phyloP scores from a whole-genome alignment of 2,888 invertebrate species.

The Trichacis sp. region DNA sequence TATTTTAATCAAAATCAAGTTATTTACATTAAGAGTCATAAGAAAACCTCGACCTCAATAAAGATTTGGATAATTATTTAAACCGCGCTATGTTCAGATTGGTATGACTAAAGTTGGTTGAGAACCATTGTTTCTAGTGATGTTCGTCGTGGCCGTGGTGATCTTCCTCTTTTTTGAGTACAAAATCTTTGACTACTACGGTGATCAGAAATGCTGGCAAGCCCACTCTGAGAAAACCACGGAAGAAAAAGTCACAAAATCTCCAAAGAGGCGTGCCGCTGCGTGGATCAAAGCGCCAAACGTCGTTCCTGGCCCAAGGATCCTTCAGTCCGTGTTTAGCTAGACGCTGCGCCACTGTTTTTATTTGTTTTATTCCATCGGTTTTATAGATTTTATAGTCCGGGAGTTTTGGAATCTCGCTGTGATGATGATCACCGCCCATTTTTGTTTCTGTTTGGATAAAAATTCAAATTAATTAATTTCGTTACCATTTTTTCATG shows the following conservation, averaged over 20 bases:
- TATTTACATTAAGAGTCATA: background rate
- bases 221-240: slow-evolving; percentile 77
- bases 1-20: slow-evolving; percentile 10
- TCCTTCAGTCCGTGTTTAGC: slow-evolving; percentile 81
- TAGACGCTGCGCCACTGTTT: slow-evolving; percentile 75
- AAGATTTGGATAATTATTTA: background rate
- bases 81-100: background rate
- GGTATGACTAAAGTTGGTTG: background rate
- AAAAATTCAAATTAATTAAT: background rate
- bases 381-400: slow-evolving; percentile 80
- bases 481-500: background rate
- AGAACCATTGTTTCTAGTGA: slow-evolving; percentile 18
- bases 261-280: slow-evolving; percentile 72
- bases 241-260: slow-evolving; percentile 70
- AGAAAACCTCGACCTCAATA: slow-evolving; percentile 8
- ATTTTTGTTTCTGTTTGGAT: slow-evolving; percentile 56
- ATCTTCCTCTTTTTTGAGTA: slow-evolving; percentile 70
- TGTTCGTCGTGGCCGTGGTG: slow-evolving; percentile 52
- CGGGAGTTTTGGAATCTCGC: slow-evolving; percentile 75
- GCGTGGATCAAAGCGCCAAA: slow-evolving; percentile 77
- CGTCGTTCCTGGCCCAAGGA: slow-evolving; percentile 91
- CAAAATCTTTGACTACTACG: slow-evolving; percentile 66
- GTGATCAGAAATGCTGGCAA: slow-evolving; percentile 72
- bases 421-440: slow-evolving; percentile 72
- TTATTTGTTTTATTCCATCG: slow-evolving; percentile 77